Evolutionary conservation across 2,113 vertebrate genomes (phyloP).

Genomic region (Sclerurus mexicanus): DNA sequence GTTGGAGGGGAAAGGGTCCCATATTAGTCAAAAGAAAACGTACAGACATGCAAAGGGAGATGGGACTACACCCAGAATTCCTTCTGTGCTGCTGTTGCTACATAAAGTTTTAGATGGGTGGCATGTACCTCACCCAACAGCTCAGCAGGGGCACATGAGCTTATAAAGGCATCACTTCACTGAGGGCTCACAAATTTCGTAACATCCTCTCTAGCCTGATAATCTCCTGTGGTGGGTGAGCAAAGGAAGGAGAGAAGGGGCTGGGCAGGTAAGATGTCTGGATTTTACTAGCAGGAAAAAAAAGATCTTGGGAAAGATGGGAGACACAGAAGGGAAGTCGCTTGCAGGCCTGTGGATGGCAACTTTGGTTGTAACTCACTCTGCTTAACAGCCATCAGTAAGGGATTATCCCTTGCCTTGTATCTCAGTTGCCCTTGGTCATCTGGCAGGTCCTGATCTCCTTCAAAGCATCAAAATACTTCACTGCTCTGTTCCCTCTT

Average conservation of each 20-base stretch:
- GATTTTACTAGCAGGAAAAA: background rate
- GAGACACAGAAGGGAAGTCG: background rate
- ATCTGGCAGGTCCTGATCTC: background rate
- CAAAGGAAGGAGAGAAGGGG: background rate
- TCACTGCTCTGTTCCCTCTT: background rate
- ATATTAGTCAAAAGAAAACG: background rate
- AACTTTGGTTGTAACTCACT: background rate
- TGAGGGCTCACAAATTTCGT: fast-evolving
- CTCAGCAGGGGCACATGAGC: background rate
- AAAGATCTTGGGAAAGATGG: background rate
- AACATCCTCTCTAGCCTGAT: background rate
- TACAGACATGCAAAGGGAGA: background rate
- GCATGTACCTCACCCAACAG: background rate
- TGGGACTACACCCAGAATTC: background rate
- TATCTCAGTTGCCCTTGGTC: background rate
- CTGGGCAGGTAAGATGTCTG: background rate
- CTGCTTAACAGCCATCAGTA: background rate
- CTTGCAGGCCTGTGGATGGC: background rate
- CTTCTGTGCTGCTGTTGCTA: background rate
- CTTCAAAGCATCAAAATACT: background rate
- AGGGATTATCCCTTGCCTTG: background rate
- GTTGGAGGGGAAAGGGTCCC: background rate
- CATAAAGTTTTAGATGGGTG: background rate
- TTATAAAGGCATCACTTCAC: background rate
- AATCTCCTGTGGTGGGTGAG: background rate